Base-by-base conservation (phyloP, 2,888 invertebrate species). In the Harpalus rubripes region DNA sequence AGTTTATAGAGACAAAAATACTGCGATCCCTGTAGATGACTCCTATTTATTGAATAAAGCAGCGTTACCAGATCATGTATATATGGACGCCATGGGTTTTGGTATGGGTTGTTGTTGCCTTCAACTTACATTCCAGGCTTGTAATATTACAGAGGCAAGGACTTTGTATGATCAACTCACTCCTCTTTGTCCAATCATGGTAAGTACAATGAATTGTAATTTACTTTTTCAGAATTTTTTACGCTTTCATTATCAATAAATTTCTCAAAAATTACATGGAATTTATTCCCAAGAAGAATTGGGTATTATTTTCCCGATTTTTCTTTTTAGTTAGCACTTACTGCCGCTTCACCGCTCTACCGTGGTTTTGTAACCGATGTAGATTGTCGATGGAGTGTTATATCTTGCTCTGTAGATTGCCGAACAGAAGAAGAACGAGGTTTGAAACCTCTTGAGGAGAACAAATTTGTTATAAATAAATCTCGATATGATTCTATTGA, bases 61-160 rank as follows among this genome's bases (percentile, higher is more conserved):
- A 0, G 96, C 96, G 0, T 92, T 94, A 88, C 96, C 96, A 0
- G 97, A 99, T 92, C 97, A 98, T 89, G 96, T 99, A 86, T 98
- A 99, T 89, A 96, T 99, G 96, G 99, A 99, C 91, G 98, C 98
- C 0, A 99, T 99, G 99, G 99, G 99, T 26, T 99, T 99, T 91
- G 99, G 99, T 83, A 99, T 99, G 99, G 99, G 99, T 41, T 98
- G 98, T 91, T 98, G 98, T 89, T 99, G 99, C 90, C 93, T 99
- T 58, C 99, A 99, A 91, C 93, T 98, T 84, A 98, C 98, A 76
- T 99, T 99, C 92, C 96, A 98, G 92, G 99, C 99, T 0, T 98
- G 98, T 91, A 98, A 98, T 90, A 98, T 99, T 87, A 94, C 94
- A 65, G 99, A 99, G 92, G 99, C 99, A 4, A 93, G 98, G 86